A percentile compares a stretch with the other conserved stretches of the same genome.
Conservation (phyloP, 2,888 invertebrate genomes). For the Drosophila setosimentum region DNA sequence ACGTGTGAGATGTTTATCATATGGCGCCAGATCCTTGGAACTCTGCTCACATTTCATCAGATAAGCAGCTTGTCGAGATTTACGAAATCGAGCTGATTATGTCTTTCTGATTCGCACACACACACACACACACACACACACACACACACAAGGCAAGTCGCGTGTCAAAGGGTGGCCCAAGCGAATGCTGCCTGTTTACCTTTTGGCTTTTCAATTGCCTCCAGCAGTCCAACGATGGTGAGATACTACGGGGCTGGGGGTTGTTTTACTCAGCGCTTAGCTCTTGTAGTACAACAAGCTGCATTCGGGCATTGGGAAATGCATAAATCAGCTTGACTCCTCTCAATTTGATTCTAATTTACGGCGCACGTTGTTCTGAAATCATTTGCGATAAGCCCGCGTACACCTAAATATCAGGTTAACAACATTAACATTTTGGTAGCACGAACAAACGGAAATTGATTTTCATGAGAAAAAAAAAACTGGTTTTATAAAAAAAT, state of each 20-base stretch:
- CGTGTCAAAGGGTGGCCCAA: constrained; percentile 66
- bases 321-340: constrained; percentile 76
- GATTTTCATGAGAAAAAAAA: constrained; percentile 69
- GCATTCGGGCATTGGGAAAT: constrained; percentile 56
- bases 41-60: constrained; percentile 81
- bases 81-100: constrained; percentile 80
- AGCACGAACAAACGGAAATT: constrained; percentile 44
- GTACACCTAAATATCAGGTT: constrained; percentile 70
- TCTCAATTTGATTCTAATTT: constrained; percentile 77
- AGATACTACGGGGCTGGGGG: constrained; percentile 7
- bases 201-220: constrained; percentile 64
- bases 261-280: constrained; percentile 39
- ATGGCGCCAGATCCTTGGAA: constrained; percentile 53
- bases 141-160: constrained; percentile 36
- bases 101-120: constrained; percentile 53
- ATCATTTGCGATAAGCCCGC: constrained; percentile 56
- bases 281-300: constrained; percentile 45
- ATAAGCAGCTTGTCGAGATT: constrained; percentile 83
- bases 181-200: constrained; percentile 64
- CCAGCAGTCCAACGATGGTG: constrained; percentile 17
- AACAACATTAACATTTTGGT: constrained; percentile 37
- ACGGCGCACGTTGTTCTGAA: constrained; percentile 52
- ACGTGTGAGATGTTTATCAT: constrained; percentile 81
- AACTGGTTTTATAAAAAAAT: constrained; percentile 16
- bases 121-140: neutral